Evolutionary conservation across 2,888 invertebrate genomes (phyloP).

Genomic region (Oasisia sp.): DNA sequence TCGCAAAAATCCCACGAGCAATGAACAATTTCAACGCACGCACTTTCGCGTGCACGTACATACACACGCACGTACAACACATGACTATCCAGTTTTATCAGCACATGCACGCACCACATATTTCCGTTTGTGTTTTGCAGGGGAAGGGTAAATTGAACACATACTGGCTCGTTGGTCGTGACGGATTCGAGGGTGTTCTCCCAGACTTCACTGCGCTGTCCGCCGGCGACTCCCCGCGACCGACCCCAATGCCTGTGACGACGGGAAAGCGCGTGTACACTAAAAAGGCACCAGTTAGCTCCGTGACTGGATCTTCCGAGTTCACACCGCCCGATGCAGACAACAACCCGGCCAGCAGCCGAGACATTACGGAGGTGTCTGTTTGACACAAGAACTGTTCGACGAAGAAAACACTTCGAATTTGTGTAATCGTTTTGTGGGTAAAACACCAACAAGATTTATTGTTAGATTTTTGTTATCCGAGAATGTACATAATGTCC

Average conservation of each 20-base stretch:
- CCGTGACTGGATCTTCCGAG: neutral
- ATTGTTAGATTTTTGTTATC: neutral
- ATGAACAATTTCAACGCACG: neutral
- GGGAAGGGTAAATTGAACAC: slow-evolving; percentile 37
- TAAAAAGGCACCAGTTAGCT: neutral
- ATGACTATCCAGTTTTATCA: neutral
- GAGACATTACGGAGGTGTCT: neutral
- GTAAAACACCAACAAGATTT: neutral
- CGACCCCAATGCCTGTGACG: slow-evolving; percentile 28
- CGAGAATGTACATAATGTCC: neutral
- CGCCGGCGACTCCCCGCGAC: slow-evolving; percentile 21
- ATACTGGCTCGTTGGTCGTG: slow-evolving; percentile 32
- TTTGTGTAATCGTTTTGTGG: neutral
- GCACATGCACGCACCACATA: neutral
- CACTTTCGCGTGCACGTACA: no score
- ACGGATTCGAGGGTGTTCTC: slow-evolving; percentile 26
- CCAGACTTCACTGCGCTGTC: slow-evolving; percentile 31
- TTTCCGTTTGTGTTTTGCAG: slow-evolving; percentile 23
- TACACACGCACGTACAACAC: neutral
- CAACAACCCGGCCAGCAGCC: neutral
- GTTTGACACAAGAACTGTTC: neutral
- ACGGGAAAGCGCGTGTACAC: slow-evolving; percentile 24
- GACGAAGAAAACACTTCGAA: neutral
- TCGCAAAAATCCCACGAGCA: neutral
- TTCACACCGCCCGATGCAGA: neutral